These are phyloP conservation scores for Neosilurus hyrtlii DNA, from an alignment of 2,797 vertebrate species.

Conservation along the genomic window DNA sequence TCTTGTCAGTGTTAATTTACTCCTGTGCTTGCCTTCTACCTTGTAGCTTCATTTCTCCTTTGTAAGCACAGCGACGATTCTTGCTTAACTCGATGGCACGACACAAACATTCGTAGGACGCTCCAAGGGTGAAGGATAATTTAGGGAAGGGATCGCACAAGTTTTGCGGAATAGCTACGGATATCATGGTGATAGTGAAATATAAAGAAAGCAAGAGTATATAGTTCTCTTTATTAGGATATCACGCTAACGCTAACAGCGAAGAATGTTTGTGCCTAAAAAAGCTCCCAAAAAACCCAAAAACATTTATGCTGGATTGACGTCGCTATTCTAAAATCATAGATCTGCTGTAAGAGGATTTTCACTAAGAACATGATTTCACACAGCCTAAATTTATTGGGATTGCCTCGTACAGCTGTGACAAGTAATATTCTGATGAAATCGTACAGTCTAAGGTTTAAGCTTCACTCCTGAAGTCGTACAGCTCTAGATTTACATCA, in stretches of 20 bases:
- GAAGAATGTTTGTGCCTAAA: neutral
- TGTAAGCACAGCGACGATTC: too few species aligned
- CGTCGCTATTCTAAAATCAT: neutral
- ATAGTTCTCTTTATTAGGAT: neutral
- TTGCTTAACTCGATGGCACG: too few species aligned
- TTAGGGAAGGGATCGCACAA: too few species aligned
- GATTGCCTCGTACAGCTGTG: neutral
- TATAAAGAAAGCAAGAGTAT: neutral
- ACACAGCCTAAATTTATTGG: neutral
- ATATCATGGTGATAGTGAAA: neutral
- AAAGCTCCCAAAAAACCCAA: too few species aligned
- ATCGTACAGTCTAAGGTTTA: neutral
- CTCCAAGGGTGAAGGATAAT: neutral
- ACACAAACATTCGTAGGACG: too few species aligned
- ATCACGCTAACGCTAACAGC: neutral
- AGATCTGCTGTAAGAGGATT: neutral
- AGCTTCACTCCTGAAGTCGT: neutral
- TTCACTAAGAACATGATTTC: neutral
- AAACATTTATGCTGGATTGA: too few species aligned
- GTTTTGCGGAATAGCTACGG: neutral
- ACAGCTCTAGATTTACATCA: neutral
- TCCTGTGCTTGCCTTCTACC: too few species aligned
- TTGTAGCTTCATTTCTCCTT: too few species aligned
- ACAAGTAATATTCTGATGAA: neutral
- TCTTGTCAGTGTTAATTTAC: too few species aligned